Evolutionary conservation across 2,797 vertebrate genomes (phyloP).

Genomic region (Ataeniobius toweri): DNA sequence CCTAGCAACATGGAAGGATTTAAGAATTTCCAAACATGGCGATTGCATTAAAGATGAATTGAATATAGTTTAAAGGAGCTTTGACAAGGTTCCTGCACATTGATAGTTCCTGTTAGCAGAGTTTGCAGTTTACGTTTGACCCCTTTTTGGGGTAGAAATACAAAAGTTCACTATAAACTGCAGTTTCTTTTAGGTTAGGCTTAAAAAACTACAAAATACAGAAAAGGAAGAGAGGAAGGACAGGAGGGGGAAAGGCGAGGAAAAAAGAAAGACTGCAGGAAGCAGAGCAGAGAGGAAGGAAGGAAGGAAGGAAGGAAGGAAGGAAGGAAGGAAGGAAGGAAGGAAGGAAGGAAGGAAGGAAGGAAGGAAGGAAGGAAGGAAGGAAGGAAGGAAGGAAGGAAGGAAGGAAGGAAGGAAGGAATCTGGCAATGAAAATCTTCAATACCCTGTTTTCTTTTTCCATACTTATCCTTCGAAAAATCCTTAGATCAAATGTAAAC

Average conservation of each 20-base stretch:
- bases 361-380: neutral
- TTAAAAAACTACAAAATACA: neutral
- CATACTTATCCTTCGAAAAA: neutral
- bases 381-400: no score
- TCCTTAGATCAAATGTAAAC: neutral
- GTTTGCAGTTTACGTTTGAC: neutral
- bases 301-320: no score
- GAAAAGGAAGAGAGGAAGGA: no score
- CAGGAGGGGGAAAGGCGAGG: no score
- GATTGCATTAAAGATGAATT: slow-evolving; percentile 59
- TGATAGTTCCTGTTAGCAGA: neutral
- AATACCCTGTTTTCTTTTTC: neutral
- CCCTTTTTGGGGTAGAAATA: neutral
- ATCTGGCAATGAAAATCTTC: neutral
- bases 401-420: no score
- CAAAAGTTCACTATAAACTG: neutral
- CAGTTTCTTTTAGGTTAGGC: neutral
- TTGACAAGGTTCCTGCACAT: neutral
- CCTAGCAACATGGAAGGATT: slow-evolving; percentile 54
- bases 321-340: neutral
- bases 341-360: neutral
- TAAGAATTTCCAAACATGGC: slow-evolving; percentile 40
- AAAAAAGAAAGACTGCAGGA: no score
- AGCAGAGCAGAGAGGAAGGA: no score
- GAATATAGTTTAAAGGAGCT: slow-evolving; percentile 45